phyloP scores from a whole-genome alignment of 1,140 invertebrate species.

The Eciton burchellii region DNA sequence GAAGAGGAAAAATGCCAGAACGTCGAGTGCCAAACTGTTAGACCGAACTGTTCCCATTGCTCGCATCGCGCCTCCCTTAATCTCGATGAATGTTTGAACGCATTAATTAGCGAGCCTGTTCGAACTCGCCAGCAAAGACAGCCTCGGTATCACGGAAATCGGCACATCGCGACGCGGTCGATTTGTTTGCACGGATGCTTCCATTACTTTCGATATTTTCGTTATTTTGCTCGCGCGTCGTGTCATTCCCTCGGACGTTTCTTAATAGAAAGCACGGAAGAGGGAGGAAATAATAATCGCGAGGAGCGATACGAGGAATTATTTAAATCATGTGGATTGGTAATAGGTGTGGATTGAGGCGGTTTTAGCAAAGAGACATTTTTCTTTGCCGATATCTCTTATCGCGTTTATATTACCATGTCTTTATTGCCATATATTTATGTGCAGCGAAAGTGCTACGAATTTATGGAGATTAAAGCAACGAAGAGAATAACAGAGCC shows the following conservation, averaged over 20 bases:
- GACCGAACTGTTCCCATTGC: not conserved
- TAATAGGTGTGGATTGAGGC: not conserved
- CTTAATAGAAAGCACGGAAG: no score
- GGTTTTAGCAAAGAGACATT: not conserved
- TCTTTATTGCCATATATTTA: no score
- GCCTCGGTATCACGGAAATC: not conserved
- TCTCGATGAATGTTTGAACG: not conserved
- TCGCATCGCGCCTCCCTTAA: not conserved
- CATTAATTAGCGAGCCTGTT: conserved; percentile 34
- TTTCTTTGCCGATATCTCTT: not conserved
- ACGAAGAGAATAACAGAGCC: not conserved
- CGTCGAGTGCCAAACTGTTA: not conserved
- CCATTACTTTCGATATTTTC: no score
- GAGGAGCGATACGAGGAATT: no score
- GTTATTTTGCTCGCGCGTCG: not conserved
- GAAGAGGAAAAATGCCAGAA: conserved; percentile 42
- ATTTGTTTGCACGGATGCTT: not conserved
- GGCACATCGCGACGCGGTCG: not conserved
- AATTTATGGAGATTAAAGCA: not conserved
- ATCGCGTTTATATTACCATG: no score
- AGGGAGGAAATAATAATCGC: no score
- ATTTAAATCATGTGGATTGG: not conserved
- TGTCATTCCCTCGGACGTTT: not conserved
- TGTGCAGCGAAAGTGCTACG: not conserved
- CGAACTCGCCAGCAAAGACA: not conserved